Conservation (phyloP, 2,113 vertebrate genomes). For the Noctilio leporinus region DNA sequence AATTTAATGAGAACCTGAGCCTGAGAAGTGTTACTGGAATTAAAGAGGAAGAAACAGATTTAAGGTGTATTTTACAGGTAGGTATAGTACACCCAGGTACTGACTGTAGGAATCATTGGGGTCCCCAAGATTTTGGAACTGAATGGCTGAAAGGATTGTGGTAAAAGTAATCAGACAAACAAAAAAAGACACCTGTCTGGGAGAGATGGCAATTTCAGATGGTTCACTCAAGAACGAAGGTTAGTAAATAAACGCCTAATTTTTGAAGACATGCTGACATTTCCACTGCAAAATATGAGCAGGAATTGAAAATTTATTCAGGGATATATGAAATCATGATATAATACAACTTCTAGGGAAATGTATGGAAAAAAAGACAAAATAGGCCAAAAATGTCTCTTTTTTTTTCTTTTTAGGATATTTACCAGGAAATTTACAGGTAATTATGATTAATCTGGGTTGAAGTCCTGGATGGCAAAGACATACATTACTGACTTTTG, state of each 20-base stretch:
- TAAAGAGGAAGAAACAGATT: not conserved
- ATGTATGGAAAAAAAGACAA: not conserved
- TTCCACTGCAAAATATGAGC: not conserved
- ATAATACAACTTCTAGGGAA: not conserved
- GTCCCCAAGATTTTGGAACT: not conserved
- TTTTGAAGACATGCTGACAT: not conserved
- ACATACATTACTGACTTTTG: not conserved
- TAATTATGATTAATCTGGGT: fast-evolving
- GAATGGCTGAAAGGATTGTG: not conserved
- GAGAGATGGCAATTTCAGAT: not conserved
- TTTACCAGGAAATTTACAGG: not conserved
- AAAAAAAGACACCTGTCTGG: not conserved
- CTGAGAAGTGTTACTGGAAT: not conserved
- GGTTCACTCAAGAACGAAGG: not conserved
- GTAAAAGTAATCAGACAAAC: not conserved
- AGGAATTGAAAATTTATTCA: not conserved
- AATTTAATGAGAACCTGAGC: not conserved
- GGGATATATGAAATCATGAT: not conserved
- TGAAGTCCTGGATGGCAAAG: not conserved
- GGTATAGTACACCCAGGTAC: not conserved
- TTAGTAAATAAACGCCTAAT: not conserved
- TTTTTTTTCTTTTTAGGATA: not conserved
- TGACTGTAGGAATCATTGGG: not conserved
- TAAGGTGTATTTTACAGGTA: not conserved
- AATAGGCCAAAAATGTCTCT: not conserved